A percentile compares a stretch with the other conserved stretches of the same genome.
These are phyloP conservation scores for Vireo altiloquus DNA, from an alignment of 2,113 vertebrate species.

Conservation along the genomic window DNA sequence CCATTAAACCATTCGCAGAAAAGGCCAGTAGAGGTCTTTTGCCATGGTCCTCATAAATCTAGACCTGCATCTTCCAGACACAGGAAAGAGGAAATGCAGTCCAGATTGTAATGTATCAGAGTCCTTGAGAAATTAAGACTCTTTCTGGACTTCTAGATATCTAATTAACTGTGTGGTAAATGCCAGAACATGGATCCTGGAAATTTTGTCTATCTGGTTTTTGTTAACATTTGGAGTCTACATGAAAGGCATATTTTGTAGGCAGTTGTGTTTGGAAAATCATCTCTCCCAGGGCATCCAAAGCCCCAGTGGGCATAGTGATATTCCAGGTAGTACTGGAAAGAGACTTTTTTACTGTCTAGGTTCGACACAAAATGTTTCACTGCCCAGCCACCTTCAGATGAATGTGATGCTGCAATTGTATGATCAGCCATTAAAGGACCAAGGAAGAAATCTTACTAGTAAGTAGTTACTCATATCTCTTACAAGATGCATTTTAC, in stretches of 20 bases:
- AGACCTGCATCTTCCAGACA: not conserved
- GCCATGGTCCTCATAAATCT: not conserved
- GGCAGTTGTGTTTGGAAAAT: not conserved
- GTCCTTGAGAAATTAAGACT: not conserved
- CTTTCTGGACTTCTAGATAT: not conserved
- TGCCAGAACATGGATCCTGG: not conserved
- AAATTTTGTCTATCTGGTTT: not conserved
- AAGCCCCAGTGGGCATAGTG: not conserved
- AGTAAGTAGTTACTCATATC: not conserved
- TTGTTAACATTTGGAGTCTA: not conserved
- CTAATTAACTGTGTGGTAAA: not conserved
- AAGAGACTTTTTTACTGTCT: not conserved
- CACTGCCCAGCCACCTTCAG: not conserved
- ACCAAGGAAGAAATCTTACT: not conserved
- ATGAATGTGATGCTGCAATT: not conserved
- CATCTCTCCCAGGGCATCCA: not conserved
- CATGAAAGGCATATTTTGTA: not conserved
- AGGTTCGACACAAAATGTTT: not conserved
- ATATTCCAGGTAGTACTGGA: not conserved
- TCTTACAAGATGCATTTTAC: not conserved
- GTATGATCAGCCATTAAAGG: not conserved
- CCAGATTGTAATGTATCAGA: not conserved
- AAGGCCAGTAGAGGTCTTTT: not conserved
- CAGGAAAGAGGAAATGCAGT: not conserved
- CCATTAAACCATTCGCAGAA: not conserved